A percentile compares a stretch with the other conserved stretches of the same genome.
These are phyloP conservation scores for Lophius americanus DNA, from an alignment of 2,797 vertebrate species.

Conservation along the genomic window DNA sequence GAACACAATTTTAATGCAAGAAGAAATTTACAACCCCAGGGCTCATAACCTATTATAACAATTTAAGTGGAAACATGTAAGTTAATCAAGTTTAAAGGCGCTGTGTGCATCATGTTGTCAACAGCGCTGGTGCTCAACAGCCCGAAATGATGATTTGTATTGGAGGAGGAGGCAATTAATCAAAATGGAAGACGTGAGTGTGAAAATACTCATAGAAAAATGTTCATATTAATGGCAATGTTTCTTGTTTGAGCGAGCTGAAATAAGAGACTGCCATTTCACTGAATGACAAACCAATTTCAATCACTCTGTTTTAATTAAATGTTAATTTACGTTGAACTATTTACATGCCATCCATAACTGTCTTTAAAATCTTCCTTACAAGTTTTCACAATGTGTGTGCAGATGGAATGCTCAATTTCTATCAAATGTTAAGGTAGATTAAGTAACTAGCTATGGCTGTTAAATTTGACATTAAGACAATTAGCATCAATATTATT, in stretches of 20 bases:
- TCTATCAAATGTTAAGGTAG: too few relatives aligned
- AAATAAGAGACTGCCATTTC: not conserved
- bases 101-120: not conserved
- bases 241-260: slow-evolving; percentile 5
- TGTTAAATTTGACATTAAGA: too few relatives aligned
- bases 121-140: not conserved
- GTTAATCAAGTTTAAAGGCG: slow-evolving; percentile 2
- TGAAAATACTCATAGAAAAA: slow-evolving; percentile 8
- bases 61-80: not conserved
- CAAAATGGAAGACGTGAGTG: not conserved
- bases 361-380: not conserved
- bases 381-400: not conserved
- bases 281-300: not conserved
- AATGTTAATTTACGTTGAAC: too few relatives aligned
- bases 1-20: not conserved
- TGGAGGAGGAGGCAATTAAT: not conserved
- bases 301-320: slow-evolving; percentile 2
- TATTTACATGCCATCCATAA: not conserved
- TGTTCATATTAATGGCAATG: not conserved
- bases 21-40: not conserved
- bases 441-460: too few relatives aligned
- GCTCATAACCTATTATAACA: not conserved
- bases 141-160: not conserved
- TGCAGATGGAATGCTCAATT: not conserved
- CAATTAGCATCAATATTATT: too few relatives aligned